phyloP scores from a whole-genome alignment of 2,113 vertebrate genomes.

The Oncorhynchus masou region DNA sequence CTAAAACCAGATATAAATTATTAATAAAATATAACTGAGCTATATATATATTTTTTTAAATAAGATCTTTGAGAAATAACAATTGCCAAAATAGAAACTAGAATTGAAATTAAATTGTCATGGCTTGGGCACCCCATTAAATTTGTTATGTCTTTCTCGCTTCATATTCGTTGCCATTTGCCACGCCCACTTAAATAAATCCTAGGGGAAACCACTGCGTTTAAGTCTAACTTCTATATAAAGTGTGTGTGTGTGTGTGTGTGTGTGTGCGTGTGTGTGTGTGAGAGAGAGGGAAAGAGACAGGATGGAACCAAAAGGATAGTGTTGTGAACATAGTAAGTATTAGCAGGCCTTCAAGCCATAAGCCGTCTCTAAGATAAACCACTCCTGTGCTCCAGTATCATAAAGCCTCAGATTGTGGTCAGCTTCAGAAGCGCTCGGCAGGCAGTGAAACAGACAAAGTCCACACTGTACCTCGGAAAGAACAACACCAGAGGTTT shows the following conservation, averaged over 20 bases:
- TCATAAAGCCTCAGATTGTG: slow-evolving; percentile 29
- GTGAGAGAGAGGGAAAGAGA: too few species aligned
- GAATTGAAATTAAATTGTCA: too few species aligned
- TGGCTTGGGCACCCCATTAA: too few species aligned
- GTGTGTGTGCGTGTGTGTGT: not conserved
- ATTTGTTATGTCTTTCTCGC: too few species aligned
- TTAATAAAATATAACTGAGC: too few species aligned
- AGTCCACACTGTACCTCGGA: slow-evolving; percentile 33
- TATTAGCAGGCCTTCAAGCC: slow-evolving; percentile 39
- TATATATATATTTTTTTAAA: too few species aligned
- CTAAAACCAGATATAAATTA: too few species aligned
- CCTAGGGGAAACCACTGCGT: too few species aligned
- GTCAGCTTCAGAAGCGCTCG: slow-evolving; percentile 16
- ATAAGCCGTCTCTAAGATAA: slow-evolving; percentile 43
- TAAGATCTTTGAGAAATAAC: too few species aligned
- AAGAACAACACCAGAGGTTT: slow-evolving; percentile 43
- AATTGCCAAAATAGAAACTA: too few species aligned
- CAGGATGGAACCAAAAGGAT: not conserved
- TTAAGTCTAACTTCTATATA: slow-evolving; percentile 6
- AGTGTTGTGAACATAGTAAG: slow-evolving; percentile 42
- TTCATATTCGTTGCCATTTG: too few species aligned
- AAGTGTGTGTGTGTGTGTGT: slow-evolving; percentile 3
- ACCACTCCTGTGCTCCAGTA: slow-evolving; percentile 25
- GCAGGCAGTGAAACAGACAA: slow-evolving; percentile 26
- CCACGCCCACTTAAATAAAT: too few species aligned